Evolutionary conservation across 2,888 invertebrate species (phyloP).

Genomic region (Parnassius apollo): DNA sequence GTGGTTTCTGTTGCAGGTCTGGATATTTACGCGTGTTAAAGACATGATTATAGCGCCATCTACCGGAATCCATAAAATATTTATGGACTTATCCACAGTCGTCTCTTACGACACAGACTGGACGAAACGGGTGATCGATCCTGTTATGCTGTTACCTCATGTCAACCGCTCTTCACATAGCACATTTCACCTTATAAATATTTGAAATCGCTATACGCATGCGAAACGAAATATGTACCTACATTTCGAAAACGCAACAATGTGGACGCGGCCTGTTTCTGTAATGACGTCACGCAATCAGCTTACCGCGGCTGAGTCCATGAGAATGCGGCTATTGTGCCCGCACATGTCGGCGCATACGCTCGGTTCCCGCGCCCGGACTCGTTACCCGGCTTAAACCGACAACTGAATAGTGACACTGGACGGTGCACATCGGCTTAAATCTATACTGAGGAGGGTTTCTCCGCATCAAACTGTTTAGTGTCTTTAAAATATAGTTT

Average conservation of each 20-base stretch:
- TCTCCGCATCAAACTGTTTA: conserved; percentile 13
- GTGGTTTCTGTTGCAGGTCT: too few species aligned
- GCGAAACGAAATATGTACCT: conserved; percentile 14
- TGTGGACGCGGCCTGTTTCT: conserved; percentile 42
- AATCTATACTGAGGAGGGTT: conserved; percentile 23
- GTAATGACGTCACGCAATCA: conserved; percentile 79
- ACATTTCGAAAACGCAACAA: conserved; percentile 32
- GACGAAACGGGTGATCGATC: too few species aligned
- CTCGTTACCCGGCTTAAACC: conserved; percentile 44
- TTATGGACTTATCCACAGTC: too few species aligned
- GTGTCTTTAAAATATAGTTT: conserved; percentile 21
- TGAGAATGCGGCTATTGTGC: conserved; percentile 80
- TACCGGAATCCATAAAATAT: too few species aligned
- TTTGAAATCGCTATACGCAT: too few species aligned
- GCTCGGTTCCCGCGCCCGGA: conserved; percentile 49
- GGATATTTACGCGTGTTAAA: too few species aligned
- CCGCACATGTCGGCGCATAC: conserved; percentile 76
- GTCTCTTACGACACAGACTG: too few species aligned
- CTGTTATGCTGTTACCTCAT: too few species aligned
- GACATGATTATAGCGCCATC: too few species aligned
- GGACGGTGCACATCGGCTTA: conserved; percentile 37
- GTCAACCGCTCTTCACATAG: too few species aligned
- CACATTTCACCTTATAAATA: too few species aligned
- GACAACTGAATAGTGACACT: conserved; percentile 41
- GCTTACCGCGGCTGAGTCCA: conserved; percentile 77